Base-by-base conservation (phyloP, 2,888 invertebrate species). In the Machimus rusticus region DNA sequence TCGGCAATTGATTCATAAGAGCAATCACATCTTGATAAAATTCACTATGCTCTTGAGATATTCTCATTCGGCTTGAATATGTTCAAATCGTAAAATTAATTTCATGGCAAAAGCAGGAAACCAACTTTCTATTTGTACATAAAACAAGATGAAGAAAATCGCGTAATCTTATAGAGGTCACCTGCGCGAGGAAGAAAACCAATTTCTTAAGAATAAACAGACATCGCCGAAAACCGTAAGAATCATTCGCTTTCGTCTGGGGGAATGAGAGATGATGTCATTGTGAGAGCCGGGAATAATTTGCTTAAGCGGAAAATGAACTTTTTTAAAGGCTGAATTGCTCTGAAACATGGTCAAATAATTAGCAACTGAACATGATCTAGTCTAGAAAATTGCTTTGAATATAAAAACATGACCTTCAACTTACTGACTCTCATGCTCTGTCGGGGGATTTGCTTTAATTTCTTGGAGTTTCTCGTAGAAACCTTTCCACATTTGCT, bases 401-500 rank as follows among this genome's bases (percentile, higher is more conserved):
- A 37, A 28, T 8, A 28, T 8, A 57, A 84, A 74, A 74, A 85
- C 12, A 6, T 14, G 5, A n/a, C n/a, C 28, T 43, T 37, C 16
- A 87, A 91, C 93, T 92, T 94, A 96, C 96, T 94, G 94, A 90
- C 92, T 93, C 90, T 96, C 96, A 90, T 96, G 96, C 88, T 95
- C 95, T 88, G 94, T 94, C 89, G 95, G 94, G 84, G 95, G 94
- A 87, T 95, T 94, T 91, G 94, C 94, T 91, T 95, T 95, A 3
- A 89, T 88, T 88, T 95, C 94, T 89, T 95, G 94, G 88, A 96
- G 91, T 90, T 95, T 95, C 86, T 95, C 95, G 90, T 96, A 96
- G 90, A 96, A 95, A 88, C 94, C 94, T 92, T 95, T 96, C 96
- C 96, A 96, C 96, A 96, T 96, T 14, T 94, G 93, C 91, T 96